Evolutionary conservation across 2,113 vertebrate species (phyloP).

Genomic region (Sinocyclocheilus rhinocerous): DNA sequence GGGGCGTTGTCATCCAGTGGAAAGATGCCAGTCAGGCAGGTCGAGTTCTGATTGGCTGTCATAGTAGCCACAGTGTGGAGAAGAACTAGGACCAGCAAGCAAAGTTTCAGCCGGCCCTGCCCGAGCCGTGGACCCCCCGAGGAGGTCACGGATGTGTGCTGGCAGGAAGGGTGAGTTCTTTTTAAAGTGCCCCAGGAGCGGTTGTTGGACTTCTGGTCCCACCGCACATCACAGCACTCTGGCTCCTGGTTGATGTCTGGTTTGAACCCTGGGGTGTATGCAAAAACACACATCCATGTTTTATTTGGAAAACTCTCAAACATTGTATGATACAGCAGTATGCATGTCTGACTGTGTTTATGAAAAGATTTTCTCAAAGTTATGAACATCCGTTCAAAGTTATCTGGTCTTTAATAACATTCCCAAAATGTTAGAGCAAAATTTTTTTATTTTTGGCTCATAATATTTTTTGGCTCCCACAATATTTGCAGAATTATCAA

Average conservation of each 20-base stretch:
- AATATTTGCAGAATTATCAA: too few species aligned
- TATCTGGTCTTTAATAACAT: too few species aligned
- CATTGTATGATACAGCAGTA: not conserved
- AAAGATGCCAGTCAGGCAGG: conserved; percentile 82
- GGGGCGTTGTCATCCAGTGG: conserved; percentile 88
- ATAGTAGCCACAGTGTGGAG: conserved; percentile 95
- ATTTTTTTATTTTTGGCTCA: too few species aligned
- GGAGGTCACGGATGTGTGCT: conserved; percentile 86
- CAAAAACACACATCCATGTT: not conserved
- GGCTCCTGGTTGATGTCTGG: conserved; percentile 87
- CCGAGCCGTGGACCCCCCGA: conserved; percentile 91
- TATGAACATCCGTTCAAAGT: too few species aligned
- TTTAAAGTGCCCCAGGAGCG: conserved; percentile 82
- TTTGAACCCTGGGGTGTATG: conserved; percentile 81
- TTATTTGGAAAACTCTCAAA: not conserved
- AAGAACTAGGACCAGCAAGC: conserved; percentile 93
- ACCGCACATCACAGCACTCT: conserved; percentile 97
- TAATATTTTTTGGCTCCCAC: too few species aligned
- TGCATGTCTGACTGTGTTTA: not conserved
- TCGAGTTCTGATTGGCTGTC: conserved; percentile 90
- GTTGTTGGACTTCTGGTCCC: conserved; percentile 83
- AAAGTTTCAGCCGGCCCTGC: conserved; percentile 93
- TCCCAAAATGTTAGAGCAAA: too few species aligned
- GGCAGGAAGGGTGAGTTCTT: conserved; percentile 86
- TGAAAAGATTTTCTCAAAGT: not conserved